Base-by-base conservation (phyloP, 2,888 invertebrate genomes). In the Dasysyrphus tricinctus region DNA sequence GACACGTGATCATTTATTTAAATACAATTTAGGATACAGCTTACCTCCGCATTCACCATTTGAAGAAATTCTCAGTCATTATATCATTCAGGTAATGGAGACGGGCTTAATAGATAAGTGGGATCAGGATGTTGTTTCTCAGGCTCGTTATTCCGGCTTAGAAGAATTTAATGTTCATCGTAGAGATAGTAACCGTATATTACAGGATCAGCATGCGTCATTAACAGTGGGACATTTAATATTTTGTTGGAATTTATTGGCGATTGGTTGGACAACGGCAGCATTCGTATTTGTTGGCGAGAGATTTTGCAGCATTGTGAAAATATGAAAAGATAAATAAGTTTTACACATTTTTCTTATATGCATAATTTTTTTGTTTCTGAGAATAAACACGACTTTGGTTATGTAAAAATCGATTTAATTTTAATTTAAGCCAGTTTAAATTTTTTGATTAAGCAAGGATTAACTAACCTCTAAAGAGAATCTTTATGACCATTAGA, bases 91-190 rank as follows among this genome's bases (percentile, higher is more conserved):
- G 9, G 19, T 65, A 0, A 9, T 49, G 44, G 57, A 79, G 2
- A 34, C 80, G 0, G 84, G 84, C 0, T 44, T 84, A 42, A 11
- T 75, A 7, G 1, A 12, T 4, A 84, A 80, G 16, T 84, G 84
- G 84, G 14, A 11, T 4, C 5, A 0, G n/a, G 65, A 84, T 44
- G 42, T 70, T 5, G 14, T 74, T 6, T 0, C 3, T 0, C 74
- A 83, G 14, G 73, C 19, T 0, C 5, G 7, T 24, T 0, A 7
- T 5, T n/a, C 51, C 16, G 73, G 65, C 0, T 12, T 59, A n/a
- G 67, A 67, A 37, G 49, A 49, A 37, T 37, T 67, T 3, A 37
- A 37, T 19, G 7, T 37, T 8, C n/a, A 16, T 8, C 37, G 7
- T 0, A 5, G 12, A 0, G 44, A 11, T 16, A 16, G 9, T 5